These are phyloP conservation scores for Sipha flava DNA, from an alignment of 1,140 invertebrate genomes.

Conservation along the genomic window DNA sequence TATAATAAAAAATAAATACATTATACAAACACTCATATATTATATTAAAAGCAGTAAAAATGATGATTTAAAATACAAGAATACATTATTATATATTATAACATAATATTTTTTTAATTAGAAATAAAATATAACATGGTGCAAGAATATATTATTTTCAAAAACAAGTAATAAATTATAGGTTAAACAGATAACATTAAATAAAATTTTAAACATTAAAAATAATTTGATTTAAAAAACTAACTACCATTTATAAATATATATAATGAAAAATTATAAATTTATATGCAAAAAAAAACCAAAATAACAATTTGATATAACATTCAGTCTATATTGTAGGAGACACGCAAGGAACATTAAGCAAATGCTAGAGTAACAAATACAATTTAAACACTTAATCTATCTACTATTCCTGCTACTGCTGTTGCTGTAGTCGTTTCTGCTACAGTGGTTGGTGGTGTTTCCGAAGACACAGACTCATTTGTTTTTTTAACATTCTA, in stretches of 20 bases:
- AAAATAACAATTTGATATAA: slow-evolving; percentile 18
- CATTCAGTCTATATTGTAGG: slow-evolving; percentile 12
- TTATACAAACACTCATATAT: no score
- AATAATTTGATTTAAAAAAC: background rate
- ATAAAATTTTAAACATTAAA: background rate
- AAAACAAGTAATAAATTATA: background rate
- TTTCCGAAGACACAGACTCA: background rate
- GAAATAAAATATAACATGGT: background rate
- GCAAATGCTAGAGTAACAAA: background rate
- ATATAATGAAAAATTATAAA: background rate
- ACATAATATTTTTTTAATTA: background rate
- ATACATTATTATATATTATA: no score
- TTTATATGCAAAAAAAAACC: background rate
- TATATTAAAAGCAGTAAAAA: no score
- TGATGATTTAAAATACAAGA: background rate
- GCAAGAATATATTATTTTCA: background rate
- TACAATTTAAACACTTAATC: background rate
- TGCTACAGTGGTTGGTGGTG: background rate
- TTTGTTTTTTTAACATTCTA: background rate
- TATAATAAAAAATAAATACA: no score
- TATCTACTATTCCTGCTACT: background rate
- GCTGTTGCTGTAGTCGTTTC: background rate
- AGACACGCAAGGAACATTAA: background rate
- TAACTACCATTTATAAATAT: background rate
- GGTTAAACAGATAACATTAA: background rate